Base-by-base conservation (phyloP, 2,113 vertebrate species). In the Chelonoidis abingdonii region DNA sequence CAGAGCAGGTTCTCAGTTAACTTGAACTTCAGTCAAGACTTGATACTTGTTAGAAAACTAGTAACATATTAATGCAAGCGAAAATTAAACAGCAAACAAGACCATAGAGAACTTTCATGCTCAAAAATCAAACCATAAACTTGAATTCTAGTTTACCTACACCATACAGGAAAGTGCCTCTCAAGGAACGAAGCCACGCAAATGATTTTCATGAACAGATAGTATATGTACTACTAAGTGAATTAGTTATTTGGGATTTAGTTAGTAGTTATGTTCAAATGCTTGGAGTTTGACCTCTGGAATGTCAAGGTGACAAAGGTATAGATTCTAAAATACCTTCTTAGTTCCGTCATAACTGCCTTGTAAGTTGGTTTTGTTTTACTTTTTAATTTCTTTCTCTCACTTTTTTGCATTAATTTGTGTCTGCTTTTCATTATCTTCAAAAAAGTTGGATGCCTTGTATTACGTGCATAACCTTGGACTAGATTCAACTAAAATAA, bases 401-500 rank as follows among this genome's bases (percentile, higher is more conserved):
- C 5, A 12, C 16, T 72, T 90, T n/a, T 83, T 81, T 81, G 50
- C 50, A 38, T 54, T 83, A 12, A 49, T 10, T 38, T 8, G 14
- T 56, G 49, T 72, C 22, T 6, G 1, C 16, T 89, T 95, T 89
- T 24, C 17, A 17, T 41, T 95, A 52, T 89, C 92, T 95, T 93
- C 29, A 44, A 90, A 88, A 80, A 90, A 89, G 56, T 80, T 84
- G 44, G 35, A 72, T 0, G 21, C 25, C 54, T 88, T 94, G n/a
- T 41, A 44, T 88, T 95, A 49, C 0, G 0, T 89, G 21, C 0
- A 0, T 94, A 94, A 92, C 22, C 72, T 93, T 93, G 93, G 85
- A 86, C 76, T 86, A 16, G 69, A n/a, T 94, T 96, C 89, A 86
- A 83, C 29, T 94, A 62, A 94, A 93, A 79, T 80, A 95, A 93